phyloP scores from a whole-genome alignment of 2,113 vertebrate species.

The Girardinichthys multiradiatus region DNA sequence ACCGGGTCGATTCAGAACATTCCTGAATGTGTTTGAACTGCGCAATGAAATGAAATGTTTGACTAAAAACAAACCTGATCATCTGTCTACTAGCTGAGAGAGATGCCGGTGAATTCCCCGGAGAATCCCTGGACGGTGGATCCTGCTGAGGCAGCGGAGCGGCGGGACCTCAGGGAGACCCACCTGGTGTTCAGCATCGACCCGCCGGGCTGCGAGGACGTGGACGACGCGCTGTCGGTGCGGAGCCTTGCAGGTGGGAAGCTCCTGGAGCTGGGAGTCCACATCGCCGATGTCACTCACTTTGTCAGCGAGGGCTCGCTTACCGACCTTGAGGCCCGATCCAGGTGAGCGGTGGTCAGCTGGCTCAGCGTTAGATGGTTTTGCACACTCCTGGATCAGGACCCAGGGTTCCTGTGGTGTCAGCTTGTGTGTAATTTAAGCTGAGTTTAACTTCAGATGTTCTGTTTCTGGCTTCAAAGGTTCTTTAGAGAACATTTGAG shows the following conservation, averaged over 20 bases:
- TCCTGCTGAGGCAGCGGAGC: slow-evolving; percentile 35
- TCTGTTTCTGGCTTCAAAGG: too few relatives aligned
- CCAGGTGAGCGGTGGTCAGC: slow-evolving; percentile 84
- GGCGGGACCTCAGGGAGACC: slow-evolving; percentile 80
- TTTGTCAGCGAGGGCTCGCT: slow-evolving; percentile 88
- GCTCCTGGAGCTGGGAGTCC: slow-evolving; percentile 90
- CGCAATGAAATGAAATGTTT: too few relatives aligned
- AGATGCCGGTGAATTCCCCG: slow-evolving; percentile 86
- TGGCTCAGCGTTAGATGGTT: too few relatives aligned
- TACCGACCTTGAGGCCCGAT: slow-evolving; percentile 88
- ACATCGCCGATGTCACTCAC: slow-evolving; percentile 95
- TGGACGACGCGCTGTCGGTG: slow-evolving; percentile 91
- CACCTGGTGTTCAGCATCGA: slow-evolving; percentile 97
- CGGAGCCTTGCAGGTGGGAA: slow-evolving; percentile 75
- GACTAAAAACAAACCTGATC: too few relatives aligned
- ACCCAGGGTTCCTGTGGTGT: not conserved
- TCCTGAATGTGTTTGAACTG: too few relatives aligned
- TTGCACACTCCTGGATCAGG: not conserved
- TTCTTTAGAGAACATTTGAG: too few relatives aligned
- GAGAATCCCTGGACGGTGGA: slow-evolving; percentile 85
- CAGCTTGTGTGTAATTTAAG: too few relatives aligned
- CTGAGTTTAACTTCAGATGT: too few relatives aligned
- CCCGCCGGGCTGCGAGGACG: slow-evolving; percentile 92
- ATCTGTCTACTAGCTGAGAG: slow-evolving; percentile 82
- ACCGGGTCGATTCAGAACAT: too few relatives aligned